phyloP scores from a whole-genome alignment of 2,113 vertebrate genomes.

The Corapipo altera region DNA sequence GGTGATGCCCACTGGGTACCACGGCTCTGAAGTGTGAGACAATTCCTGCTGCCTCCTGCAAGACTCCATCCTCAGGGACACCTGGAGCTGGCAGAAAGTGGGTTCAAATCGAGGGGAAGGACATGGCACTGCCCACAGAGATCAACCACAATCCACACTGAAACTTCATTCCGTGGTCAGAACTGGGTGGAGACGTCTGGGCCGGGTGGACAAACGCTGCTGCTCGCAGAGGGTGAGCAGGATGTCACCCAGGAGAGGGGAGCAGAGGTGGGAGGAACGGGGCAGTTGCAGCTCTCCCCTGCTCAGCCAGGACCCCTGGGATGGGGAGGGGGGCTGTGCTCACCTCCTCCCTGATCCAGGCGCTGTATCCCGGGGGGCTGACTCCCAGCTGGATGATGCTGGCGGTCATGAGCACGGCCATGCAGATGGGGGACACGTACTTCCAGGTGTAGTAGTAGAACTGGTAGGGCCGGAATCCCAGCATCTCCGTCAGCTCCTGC shows the following conservation, averaged over 20 bases:
- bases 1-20: background rate
- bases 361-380: conserved; percentile 92
- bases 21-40: accelerated
- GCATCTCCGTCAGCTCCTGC: conserved; percentile 98
- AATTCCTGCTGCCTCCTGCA: background rate
- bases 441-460: conserved; percentile 98
- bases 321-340: conserved; percentile 13
- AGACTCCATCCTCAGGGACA: background rate
- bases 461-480: conserved; percentile 89
- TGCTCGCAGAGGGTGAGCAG: accelerated
- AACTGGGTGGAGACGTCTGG: background rate
- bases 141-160: background rate
- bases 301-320: background rate
- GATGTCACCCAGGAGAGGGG: accelerated
- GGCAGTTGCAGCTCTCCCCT: background rate
- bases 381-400: conserved; percentile 92
- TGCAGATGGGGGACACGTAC: conserved; percentile 90
- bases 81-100: background rate
- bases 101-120: background rate
- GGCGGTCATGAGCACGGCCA: conserved; percentile 85
- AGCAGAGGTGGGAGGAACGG: background rate
- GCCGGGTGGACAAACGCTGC: background rate
- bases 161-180: background rate
- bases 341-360: conserved; percentile 93
- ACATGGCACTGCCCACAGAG: background rate